Percentiles rank a stretch among this genome's conserved stretches.
These are phyloP conservation scores for Erythrocercus mccallii DNA, from an alignment of 2,113 vertebrate species.

Conservation along the genomic window DNA sequence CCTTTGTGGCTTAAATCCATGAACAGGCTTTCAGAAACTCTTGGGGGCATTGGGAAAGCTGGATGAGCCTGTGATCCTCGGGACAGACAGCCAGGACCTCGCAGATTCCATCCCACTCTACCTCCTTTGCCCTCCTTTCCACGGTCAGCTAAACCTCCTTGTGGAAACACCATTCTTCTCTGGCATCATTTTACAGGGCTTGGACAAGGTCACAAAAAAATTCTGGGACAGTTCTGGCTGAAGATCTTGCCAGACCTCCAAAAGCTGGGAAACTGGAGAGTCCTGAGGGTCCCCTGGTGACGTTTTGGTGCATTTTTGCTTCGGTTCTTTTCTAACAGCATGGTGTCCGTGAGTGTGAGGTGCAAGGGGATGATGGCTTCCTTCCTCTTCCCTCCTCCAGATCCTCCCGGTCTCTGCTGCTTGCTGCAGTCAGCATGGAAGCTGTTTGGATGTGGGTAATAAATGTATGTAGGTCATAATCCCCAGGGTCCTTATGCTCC, in stretches of 20 bases:
- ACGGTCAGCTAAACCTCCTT: not conserved
- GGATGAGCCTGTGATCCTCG: not conserved
- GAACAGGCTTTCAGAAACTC: not conserved
- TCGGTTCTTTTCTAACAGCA: not conserved
- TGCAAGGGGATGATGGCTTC: not conserved
- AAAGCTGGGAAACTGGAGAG: not conserved
- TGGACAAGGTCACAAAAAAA: not conserved
- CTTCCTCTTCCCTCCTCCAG: not conserved
- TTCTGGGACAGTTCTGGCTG: not conserved
- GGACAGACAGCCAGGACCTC: not conserved
- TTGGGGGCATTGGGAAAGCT: not conserved
- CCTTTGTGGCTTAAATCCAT: rapidly evolving
- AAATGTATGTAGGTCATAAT: not conserved
- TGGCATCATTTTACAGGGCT: not conserved
- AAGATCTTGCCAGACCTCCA: not conserved
- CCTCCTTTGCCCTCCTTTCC: not conserved
- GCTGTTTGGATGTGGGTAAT: not conserved
- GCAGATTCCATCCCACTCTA: not conserved
- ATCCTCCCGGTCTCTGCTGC: not conserved
- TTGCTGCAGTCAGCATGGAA: not conserved
- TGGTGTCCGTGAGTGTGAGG: not conserved
- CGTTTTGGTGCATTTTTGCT: not conserved
- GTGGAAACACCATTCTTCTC: not conserved
- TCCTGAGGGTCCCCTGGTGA: not conserved
- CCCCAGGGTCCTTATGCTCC: not conserved